Evolutionary conservation across 2,888 invertebrate genomes (phyloP).

Genomic region (Dinocampus coccinellae): DNA sequence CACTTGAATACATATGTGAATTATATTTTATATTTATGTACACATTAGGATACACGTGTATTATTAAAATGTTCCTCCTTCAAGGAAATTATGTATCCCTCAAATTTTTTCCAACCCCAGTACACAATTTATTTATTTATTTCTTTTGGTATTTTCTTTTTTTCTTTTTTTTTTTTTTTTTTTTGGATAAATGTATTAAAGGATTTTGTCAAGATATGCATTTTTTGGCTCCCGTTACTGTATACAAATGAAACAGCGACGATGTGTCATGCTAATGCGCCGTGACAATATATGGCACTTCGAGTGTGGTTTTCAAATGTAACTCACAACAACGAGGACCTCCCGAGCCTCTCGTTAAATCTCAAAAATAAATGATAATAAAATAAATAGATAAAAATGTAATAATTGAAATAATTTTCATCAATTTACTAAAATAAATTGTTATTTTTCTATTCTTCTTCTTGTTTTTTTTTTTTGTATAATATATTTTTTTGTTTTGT

Average conservation of each 20-base stretch:
- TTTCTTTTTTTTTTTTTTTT: neutral
- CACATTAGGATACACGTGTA: neutral
- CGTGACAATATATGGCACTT: conserved; percentile 64
- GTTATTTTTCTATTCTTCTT: too few relatives aligned
- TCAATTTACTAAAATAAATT: too few relatives aligned
- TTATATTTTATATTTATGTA: too few relatives aligned
- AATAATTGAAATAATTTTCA: neutral
- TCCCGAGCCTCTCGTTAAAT: conserved; percentile 21
- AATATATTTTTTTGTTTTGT: neutral
- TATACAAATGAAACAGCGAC: conserved; percentile 43
- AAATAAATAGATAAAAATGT: neutral
- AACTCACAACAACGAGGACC: conserved; percentile 29
- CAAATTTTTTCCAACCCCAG: neutral
- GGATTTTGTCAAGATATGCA: conserved; percentile 50
- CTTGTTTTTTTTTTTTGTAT: too few relatives aligned
- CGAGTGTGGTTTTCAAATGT: conserved; percentile 45
- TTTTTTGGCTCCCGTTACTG: conserved; percentile 46
- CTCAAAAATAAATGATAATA: neutral
- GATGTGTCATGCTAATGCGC: conserved; percentile 64
- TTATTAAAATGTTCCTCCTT: neutral
- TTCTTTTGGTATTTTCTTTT: too few relatives aligned
- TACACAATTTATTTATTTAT: conserved; percentile 5
- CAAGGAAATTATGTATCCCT: neutral
- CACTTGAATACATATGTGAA: too few relatives aligned
- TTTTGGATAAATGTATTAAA: conserved; percentile 39